Evolutionary conservation across 2,113 vertebrate species (phyloP).

Genomic region (Naja naja): DNA sequence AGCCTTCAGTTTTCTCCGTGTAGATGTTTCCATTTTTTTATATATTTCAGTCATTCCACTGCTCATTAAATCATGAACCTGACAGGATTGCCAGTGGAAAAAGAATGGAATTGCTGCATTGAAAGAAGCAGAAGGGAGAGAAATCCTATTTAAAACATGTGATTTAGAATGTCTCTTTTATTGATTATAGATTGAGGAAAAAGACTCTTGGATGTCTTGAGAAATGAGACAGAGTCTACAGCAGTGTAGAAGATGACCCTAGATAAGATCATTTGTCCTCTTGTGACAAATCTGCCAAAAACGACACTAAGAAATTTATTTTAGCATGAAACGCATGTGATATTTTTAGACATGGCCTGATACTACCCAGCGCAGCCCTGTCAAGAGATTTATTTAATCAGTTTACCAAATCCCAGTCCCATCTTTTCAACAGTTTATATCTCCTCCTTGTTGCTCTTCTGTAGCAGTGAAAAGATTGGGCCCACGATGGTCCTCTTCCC

Average conservation of each 20-base stretch:
- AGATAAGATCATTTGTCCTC: constrained; percentile 4
- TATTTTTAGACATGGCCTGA: constrained; percentile 28
- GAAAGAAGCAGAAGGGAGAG: neutral
- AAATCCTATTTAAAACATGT: neutral
- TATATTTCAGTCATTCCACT: neutral
- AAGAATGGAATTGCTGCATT: neutral
- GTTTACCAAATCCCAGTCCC: neutral
- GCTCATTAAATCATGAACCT: constrained; percentile 23
- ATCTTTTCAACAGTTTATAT: neutral
- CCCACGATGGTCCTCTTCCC: neutral
- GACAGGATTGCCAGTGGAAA: neutral
- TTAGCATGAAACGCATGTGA: neutral
- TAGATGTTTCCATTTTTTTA: neutral
- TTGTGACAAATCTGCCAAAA: constrained; percentile 15
- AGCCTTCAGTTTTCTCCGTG: constrained; percentile 1
- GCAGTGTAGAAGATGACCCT: neutral
- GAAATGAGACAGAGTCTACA: neutral
- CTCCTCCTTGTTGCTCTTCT: neutral
- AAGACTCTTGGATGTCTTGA: neutral
- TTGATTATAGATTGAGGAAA: neutral
- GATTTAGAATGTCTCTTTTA: neutral
- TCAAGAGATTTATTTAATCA: neutral
- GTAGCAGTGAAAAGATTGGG: neutral
- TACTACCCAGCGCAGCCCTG: neutral
- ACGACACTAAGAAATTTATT: constrained; percentile 4